Percentiles rank a stretch among this genome's conserved stretches.
Evolutionary conservation across 2,113 vertebrate species (phyloP).

Genomic region (Chionodraco myersi): DNA sequence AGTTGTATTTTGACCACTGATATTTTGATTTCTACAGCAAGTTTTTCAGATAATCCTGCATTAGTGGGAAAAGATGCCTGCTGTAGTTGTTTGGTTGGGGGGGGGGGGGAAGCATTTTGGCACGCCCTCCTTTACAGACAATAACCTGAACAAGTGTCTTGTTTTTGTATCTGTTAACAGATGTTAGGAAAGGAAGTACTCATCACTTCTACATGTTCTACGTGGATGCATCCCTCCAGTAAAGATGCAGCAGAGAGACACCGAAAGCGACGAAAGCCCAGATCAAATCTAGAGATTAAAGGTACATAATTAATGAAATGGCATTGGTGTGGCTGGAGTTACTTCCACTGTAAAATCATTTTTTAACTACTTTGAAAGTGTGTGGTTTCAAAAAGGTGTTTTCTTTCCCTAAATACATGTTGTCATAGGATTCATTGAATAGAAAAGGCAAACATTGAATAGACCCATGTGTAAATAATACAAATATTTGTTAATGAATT

Average conservation of each 20-base stretch:
- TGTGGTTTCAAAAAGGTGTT: neutral
- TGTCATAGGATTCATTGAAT: too few species aligned
- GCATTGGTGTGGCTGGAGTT: neutral
- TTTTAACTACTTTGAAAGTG: neutral
- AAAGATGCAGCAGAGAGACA: conserved; percentile 27
- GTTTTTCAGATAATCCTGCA: neutral
- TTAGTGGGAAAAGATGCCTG: neutral
- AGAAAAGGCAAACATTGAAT: neutral
- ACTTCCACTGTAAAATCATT: neutral
- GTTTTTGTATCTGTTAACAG: conserved; percentile 39
- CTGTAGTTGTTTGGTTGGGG: neutral
- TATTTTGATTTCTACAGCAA: neutral
- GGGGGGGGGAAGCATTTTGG: neutral
- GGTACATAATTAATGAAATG: conserved; percentile 9
- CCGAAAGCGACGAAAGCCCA: neutral
- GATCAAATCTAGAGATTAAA: conserved; percentile 29
- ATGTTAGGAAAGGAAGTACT: conserved; percentile 19
- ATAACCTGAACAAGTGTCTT: conserved; percentile 8
- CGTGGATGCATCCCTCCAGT: neutral
- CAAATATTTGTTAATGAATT: neutral
- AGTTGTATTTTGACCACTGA: neutral
- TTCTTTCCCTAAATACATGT: neutral
- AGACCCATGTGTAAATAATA: neutral
- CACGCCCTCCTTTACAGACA: neutral
- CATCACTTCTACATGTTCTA: neutral